Base-by-base conservation (phyloP, 2,797 vertebrate species). In the Pteropus rufus region DNA sequence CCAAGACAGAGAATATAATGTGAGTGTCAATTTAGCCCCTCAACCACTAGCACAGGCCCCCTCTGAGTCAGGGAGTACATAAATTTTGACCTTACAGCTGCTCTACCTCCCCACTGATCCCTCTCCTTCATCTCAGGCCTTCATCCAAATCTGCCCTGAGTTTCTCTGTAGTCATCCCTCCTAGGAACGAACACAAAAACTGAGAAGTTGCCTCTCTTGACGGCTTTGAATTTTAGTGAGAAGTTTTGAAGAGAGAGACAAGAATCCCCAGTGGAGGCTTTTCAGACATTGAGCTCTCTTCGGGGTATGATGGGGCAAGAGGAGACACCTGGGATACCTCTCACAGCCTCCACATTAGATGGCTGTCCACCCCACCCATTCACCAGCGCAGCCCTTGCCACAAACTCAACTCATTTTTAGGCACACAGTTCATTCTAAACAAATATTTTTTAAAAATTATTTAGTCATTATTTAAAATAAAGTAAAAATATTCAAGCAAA, bases 401-500 rank as follows among this genome's bases (percentile, higher is more conserved):
- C 21, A 65, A 23, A 73, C 14, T 31, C 69, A 73, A 31, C 39
- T 54, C 7, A 19, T 24, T 26, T 81, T 44, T 73, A 83, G 46
- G 41, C 5, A 89, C 56, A 52, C 11, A 2, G 29, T 29, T 79
- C n/a, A 3, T 69, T 97, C 56, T 24, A 83, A 92, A 73, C 6
- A 67, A 79, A 2, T 18, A 44, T 80, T 67, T 67, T 58, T 34
- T 49, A 46, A 14, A 14, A 89, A 36, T 89, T 72, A 60, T 82
- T 82, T 76, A 46, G 14, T 46, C 14, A 18, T 19, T 62, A 44
- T 34, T 93, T 3, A 67, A 92, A 87, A 76, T 73, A 79, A 93
- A 54, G 5, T 86, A 12, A 91, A 86, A 94, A 80, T 64, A 58
- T 41, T 70, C 67, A 86, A 89, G 36, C 72, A 69, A 89, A 89